Evolutionary conservation across 2,113 vertebrate genomes (phyloP), one percentile per base, ranked within the genome.

Genomic region (Chaenocephalus aceratus): DNA sequence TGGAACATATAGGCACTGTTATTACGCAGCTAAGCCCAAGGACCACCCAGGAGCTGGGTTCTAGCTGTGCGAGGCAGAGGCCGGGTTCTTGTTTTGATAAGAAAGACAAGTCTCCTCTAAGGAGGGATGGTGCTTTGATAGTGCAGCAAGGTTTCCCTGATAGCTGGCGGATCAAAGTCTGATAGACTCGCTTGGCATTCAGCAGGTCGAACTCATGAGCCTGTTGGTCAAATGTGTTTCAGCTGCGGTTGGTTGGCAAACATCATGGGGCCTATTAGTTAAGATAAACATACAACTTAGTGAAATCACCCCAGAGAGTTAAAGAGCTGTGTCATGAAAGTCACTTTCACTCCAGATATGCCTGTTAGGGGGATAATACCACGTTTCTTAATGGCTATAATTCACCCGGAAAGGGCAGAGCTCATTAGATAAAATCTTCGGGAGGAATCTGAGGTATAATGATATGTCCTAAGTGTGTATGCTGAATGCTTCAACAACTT

Each of bases 281-380:
- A 89, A 88, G 85, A 87, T 92, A 95, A 95, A 95, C 94, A 95
- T 83, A 85, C 85, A 93, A 88, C 86, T 92, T 92, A 90, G 81
- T 59, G 45, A 92, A 93, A 94, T 94, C 84, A 92, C 91, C 86
- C 93, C 72, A 72, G 87, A 92, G 87, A 92, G 72, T 85, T 74
- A 87, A 85, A 81, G 34, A 86, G 86, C 79, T 88, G 76, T 81
- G 75, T 86, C 89, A 89, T 87, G 83, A 88, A 86, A 91, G 74
- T 83, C 89, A 90, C 86, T 88, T 92, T 91, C 80, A 82, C 90
- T 88, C 69, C 80, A 82, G 80, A 89, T 88, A 84, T 57, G 76
- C 30, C 63, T 75, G 60, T 58, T n/a, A 82, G 58, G 45, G 30
- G 45, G 60, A 57, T n/a, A 75, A 72, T 54, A 57, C 65, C 52